These are phyloP conservation scores for Climacteris rufus DNA, from an alignment of 2,113 vertebrate species.

Conservation along the genomic window DNA sequence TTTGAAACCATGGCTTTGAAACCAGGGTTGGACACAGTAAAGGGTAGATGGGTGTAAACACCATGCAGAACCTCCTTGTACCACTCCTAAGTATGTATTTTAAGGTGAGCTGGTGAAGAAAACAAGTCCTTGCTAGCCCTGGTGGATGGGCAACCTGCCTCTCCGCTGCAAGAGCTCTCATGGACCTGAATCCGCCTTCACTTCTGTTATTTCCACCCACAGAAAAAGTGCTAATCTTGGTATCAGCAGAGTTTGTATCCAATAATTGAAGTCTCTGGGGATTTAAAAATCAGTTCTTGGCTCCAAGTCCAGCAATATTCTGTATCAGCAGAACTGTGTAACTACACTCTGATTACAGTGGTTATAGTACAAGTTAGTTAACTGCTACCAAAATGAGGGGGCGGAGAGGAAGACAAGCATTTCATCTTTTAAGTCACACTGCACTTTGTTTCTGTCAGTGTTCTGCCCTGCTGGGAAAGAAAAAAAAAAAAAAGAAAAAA, in stretches of 20 bases:
- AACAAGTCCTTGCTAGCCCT: not conserved
- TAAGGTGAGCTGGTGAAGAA: not conserved
- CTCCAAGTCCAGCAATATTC: not conserved
- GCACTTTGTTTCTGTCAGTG: not conserved
- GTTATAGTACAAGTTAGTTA: constrained; percentile 20
- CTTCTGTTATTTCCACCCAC: not conserved
- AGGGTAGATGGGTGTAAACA: not conserved
- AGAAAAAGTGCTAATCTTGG: not conserved
- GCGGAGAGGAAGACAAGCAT: not conserved
- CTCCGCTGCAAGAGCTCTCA: not conserved
- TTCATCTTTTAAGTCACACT: not conserved
- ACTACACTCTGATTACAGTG: constrained; percentile 11
- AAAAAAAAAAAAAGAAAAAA: not conserved
- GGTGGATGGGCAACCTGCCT: not conserved
- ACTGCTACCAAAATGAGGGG: not conserved
- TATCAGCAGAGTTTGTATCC: constrained; percentile 5
- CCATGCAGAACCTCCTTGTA: not conserved
- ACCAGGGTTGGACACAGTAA: not conserved
- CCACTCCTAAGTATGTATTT: not conserved
- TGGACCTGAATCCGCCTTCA: accelerated
- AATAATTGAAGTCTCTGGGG: not conserved
- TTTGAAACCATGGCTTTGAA: not conserved
- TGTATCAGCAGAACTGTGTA: constrained; percentile 31
- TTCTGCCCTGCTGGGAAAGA: not conserved
- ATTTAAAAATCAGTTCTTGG: not conserved